These are phyloP conservation scores for Heliconius hortense DNA, from an alignment of 2,888 invertebrate genomes.

Conservation along the genomic window DNA sequence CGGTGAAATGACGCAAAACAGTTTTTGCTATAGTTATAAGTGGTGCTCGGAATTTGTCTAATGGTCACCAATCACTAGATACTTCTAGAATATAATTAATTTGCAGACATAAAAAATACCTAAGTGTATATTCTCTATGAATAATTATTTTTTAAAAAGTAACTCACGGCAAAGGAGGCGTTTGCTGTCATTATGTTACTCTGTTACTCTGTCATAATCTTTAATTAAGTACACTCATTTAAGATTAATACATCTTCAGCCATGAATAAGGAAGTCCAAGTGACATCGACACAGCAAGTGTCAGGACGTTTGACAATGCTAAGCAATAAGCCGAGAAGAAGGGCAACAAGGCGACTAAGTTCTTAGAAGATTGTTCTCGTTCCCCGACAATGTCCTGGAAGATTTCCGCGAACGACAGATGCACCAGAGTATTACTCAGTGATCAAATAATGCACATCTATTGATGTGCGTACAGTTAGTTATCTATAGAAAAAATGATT, in stretches of 20 bases:
- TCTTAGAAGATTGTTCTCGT: slow-evolving; percentile 61
- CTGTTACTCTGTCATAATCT: not conserved
- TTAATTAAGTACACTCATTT: not conserved
- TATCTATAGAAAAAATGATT: not conserved
- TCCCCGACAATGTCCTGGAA: slow-evolving; percentile 60
- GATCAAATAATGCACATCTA: slow-evolving; percentile 44
- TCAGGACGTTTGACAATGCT: slow-evolving; percentile 43
- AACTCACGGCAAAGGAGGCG: not conserved
- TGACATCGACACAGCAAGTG: slow-evolving; percentile 37
- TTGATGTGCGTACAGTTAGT: slow-evolving; percentile 27
- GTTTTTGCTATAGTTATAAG: slow-evolving; percentile 63
- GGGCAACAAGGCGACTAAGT: slow-evolving; percentile 54
- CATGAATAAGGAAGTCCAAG: slow-evolving; percentile 40
- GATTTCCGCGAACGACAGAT: slow-evolving; percentile 61
- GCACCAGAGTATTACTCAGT: slow-evolving; percentile 47
- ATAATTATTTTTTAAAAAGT: not conserved
- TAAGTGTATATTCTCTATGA: not conserved
- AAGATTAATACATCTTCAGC: not conserved
- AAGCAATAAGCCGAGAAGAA: slow-evolving; percentile 57
- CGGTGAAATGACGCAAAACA: slow-evolving; percentile 69
- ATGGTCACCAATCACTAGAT: slow-evolving; percentile 45
- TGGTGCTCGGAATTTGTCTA: slow-evolving; percentile 61
- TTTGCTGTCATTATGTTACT: not conserved
- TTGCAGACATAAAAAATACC: not conserved
- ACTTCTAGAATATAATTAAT: slow-evolving; percentile 9